Evolutionary conservation across 2,888 invertebrate species (phyloP).

Genomic region (Drosophila cracens): DNA sequence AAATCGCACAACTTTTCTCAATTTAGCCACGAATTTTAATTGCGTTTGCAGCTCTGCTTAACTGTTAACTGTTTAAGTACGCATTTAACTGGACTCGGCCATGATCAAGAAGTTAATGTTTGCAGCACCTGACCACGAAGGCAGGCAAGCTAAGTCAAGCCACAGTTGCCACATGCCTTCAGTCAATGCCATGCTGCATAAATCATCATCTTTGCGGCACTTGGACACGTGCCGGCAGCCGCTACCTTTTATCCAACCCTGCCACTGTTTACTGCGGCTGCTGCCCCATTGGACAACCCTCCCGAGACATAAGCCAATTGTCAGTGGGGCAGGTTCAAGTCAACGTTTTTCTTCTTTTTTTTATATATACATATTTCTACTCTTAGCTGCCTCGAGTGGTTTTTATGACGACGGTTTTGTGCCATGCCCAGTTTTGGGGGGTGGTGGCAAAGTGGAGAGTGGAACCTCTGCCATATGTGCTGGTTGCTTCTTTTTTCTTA

Average conservation of each 20-base stretch:
- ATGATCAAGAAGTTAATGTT: constrained; percentile 22
- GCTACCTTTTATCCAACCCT: constrained; percentile 52
- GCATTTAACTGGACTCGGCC: constrained; percentile 12
- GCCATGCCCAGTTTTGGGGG: constrained; percentile 19
- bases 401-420: constrained; percentile 62
- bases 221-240: constrained; percentile 75
- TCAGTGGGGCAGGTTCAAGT: constrained; percentile 78
- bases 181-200: constrained; percentile 74
- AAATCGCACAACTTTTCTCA: constrained; percentile 11
- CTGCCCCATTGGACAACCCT: constrained; percentile 13
- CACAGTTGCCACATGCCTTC: constrained; percentile 62
- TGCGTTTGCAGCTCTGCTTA: constrained; percentile 5
- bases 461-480: constrained; percentile 43
- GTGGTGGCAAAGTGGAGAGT: not conserved
- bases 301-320: constrained; percentile 71
- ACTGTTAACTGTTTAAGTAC: constrained; percentile 15
- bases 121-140: constrained; percentile 17
- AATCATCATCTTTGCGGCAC: constrained; percentile 73
- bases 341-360: constrained; percentile 38
- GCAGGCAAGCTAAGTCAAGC: constrained; percentile 9
- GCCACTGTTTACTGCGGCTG: not conserved
- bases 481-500: constrained; percentile 12
- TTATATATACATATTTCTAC: not conserved
- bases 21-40: not conserved
- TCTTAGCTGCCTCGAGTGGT: constrained; percentile 32